phyloP scores from a whole-genome alignment of 2,113 vertebrate species.

The Aegotheles bennettii region DNA sequence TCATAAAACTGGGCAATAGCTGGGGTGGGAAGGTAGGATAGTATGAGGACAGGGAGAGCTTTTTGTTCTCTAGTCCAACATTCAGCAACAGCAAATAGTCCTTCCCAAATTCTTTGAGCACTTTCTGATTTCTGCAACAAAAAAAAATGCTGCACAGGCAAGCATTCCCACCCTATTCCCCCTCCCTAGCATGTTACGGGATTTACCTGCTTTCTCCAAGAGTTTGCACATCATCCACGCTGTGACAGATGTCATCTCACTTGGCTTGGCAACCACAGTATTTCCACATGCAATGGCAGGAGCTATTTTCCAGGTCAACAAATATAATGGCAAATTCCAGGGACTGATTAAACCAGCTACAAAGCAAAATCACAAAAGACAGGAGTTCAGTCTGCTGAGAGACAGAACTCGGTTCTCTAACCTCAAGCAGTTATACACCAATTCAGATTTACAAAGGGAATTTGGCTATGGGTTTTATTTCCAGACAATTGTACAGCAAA shows the following conservation, averaged over 20 bases:
- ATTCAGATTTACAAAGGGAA: not conserved
- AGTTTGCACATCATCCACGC: slow-evolving; percentile 97
- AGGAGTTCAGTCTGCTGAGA: not conserved
- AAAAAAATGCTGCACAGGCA: not conserved
- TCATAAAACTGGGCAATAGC: not conserved
- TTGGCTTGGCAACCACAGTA: slow-evolving; percentile 95
- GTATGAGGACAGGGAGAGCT: not conserved
- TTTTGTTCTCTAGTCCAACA: not conserved
- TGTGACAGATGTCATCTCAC: slow-evolving; percentile 96
- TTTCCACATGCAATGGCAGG: slow-evolving; percentile 91
- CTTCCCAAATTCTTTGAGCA: not conserved
- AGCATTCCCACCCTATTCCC: not conserved
- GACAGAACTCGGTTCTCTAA: not conserved
- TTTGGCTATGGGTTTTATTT: not conserved
- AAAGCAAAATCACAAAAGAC: not conserved
- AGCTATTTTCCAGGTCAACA: slow-evolving; percentile 97
- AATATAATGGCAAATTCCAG: slow-evolving; percentile 94
- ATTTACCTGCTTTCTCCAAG: slow-evolving; percentile 85
- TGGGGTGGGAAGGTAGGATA: not conserved
- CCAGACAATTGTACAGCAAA: not conserved
- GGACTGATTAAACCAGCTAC: slow-evolving; percentile 92
- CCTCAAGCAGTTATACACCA: not conserved
- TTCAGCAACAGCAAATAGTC: not conserved
- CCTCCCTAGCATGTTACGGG: fast-evolving
- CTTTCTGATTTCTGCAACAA: not conserved